A percentile compares a stretch with the other conserved stretches of the same genome.
phyloP scores from a whole-genome alignment of 2,113 vertebrate species.

The Oreochromis spilurus region DNA sequence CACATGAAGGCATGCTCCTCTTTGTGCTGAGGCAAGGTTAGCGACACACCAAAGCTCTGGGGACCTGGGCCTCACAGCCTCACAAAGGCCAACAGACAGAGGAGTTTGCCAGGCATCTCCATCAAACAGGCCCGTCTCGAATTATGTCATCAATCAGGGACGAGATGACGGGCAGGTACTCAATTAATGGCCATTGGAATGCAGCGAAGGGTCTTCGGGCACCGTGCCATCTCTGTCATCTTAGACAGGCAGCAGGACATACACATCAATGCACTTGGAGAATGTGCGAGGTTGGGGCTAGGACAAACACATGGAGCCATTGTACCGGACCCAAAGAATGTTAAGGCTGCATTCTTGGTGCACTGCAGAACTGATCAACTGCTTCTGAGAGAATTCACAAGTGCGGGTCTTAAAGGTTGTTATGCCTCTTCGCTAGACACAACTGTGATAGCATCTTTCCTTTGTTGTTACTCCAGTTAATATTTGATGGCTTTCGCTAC shows the following conservation, averaged over 20 bases:
- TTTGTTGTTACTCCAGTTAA: not conserved
- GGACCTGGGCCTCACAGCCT: slow-evolving; percentile 45
- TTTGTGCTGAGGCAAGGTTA: slow-evolving; percentile 49
- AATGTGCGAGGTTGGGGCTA: slow-evolving; percentile 9
- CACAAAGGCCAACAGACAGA: slow-evolving; percentile 58
- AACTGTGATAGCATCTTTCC: not conserved
- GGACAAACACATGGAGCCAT: slow-evolving; percentile 32
- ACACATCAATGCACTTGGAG: slow-evolving; percentile 38
- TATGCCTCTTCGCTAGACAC: not conserved
- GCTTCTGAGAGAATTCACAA: not conserved
- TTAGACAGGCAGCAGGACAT: slow-evolving; percentile 45
- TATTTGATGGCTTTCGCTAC: not conserved
- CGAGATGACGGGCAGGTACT: slow-evolving; percentile 60
- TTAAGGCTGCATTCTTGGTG: not conserved
- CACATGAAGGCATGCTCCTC: slow-evolving; percentile 9
- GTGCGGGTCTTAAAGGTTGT: not conserved
- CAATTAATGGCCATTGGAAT: slow-evolving; percentile 66
- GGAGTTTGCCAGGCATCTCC: slow-evolving; percentile 65
- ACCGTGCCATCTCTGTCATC: slow-evolving; percentile 55
- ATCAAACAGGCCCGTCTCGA: slow-evolving; percentile 60
- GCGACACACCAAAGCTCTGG: slow-evolving; percentile 43
- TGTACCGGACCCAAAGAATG: slow-evolving; percentile 17
- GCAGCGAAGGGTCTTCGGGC: slow-evolving; percentile 41
- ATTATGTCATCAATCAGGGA: slow-evolving; percentile 72
- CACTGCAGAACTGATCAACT: not conserved